Evolutionary conservation across 2,888 invertebrate genomes (phyloP), one percentile per base, ranked within the genome.

Genomic region (Nineta flava): DNA sequence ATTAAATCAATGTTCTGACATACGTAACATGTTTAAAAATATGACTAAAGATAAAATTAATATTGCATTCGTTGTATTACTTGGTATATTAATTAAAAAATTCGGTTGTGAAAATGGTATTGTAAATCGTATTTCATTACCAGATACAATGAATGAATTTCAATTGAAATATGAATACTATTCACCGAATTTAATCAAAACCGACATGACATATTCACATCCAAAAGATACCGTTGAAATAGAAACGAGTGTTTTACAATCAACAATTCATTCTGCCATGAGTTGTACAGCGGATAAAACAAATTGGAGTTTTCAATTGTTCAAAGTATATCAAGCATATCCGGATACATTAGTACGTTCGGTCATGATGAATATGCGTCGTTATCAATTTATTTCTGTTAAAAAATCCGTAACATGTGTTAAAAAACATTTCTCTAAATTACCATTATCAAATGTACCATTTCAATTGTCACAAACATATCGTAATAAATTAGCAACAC

Each of bases 271-370:
- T 61, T 79, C 82, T 55, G 77, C 80, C 0, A 66, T 85, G 58
- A 76, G 75, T 51, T 74, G 74, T 57, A 65, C 68, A 41, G 68
- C 73, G 51, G 79, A 82, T 56, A 77, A 79, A 57, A 72, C 74
- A 1, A 73, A 76, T 0, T 77, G 77, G 63, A 74, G 77, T 1
- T 74, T 77, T 56, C 81, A 83, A 54, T 67, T 86, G 52, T 82
- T 79, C 57, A 76, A 76, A 58, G 74, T 85, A 13, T 84, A 84
- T 58, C 80, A 81, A 56, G 78, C 78, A 54, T 87, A 80, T 62
- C 75, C 81, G 0, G 84, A 87, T 54, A 66, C 69, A 21, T 59
- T 80, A 5, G 64, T 87, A 4, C 67, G 75, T 47, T 66, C 68
- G 1, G 79, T 80, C 0, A 74, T 83, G 57, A 63, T 65, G 3